Evolutionary conservation across 1,140 invertebrate species (phyloP).

Genomic region (Anastatus disparis): DNA sequence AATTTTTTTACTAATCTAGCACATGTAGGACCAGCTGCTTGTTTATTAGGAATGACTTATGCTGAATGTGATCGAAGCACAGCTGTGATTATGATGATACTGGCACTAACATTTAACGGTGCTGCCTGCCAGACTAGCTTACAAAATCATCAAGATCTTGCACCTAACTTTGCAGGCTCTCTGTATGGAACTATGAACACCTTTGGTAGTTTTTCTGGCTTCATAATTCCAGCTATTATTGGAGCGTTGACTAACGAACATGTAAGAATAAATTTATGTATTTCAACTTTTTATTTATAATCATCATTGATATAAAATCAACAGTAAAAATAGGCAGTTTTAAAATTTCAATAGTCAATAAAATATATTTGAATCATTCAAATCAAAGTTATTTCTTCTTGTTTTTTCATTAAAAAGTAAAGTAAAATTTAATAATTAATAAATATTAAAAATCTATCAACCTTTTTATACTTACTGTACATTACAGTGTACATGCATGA

Average conservation of each 20-base stretch:
- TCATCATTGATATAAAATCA: no score
- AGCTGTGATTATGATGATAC: constrained; percentile 75
- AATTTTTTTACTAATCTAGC: constrained; percentile 66
- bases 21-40: constrained; percentile 76
- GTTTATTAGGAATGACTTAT: constrained; percentile 74
- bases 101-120: constrained; percentile 84
- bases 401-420: no score
- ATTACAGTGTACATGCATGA: no score
- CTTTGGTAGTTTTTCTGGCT: constrained; percentile 77
- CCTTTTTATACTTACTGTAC: no score
- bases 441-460: no score
- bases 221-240: constrained; percentile 78
- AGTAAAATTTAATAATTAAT: no score
- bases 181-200: constrained; percentile 81
- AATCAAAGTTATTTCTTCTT: no score
- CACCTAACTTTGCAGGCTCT: constrained; percentile 83
- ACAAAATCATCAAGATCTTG: constrained; percentile 86
- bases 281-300: no score
- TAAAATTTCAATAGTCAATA: no score
- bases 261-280: no score
- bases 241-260: constrained; percentile 74
- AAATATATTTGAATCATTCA: no score
- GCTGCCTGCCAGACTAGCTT: constrained; percentile 85
- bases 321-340: no score
- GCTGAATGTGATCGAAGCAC: constrained; percentile 73